Conservation (phyloP, 2,113 vertebrate genomes). For the Greenwoodochromis staneri region DNA sequence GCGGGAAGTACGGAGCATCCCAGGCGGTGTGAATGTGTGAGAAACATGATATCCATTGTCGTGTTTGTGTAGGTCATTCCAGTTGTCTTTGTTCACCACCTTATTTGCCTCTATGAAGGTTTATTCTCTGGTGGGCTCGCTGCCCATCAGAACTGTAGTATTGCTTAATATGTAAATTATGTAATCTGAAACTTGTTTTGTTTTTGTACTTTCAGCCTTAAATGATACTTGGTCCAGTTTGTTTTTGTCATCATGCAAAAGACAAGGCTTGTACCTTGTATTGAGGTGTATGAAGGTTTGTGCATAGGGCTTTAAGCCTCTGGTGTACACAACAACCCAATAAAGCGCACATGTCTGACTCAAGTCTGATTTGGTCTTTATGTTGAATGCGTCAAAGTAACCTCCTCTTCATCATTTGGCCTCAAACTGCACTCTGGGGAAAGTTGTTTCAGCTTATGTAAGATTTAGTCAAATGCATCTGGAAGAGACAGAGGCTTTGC, state of each 20-base stretch:
- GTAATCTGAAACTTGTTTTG: conserved; percentile 77
- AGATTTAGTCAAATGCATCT: background rate
- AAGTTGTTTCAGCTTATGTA: background rate
- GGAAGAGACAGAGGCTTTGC: accelerated
- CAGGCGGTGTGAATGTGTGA: conserved; percentile 79
- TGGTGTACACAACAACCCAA: conserved; percentile 85
- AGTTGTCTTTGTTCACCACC: conserved; percentile 84
- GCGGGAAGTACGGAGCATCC: conserved; percentile 49
- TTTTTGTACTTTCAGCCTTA: conserved; percentile 92
- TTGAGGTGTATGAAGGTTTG: conserved; percentile 59
- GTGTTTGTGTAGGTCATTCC: conserved; percentile 80
- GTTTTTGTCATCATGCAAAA: conserved; percentile 72
- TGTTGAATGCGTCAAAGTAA: background rate
- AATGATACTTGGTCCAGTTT: conserved; percentile 78
- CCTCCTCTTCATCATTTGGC: background rate
- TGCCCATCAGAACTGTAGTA: conserved; percentile 66
- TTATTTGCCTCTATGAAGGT: conserved; percentile 87
- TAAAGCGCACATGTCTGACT: conserved; percentile 87
- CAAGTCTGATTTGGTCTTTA: background rate
- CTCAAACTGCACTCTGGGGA: background rate
- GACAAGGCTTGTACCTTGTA: conserved; percentile 63
- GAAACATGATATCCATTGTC: conserved; percentile 78
- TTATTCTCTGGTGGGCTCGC: conserved; percentile 61
- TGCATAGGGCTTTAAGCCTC: conserved; percentile 71
- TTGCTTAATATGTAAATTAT: conserved; percentile 92